Base-by-base conservation (phyloP, 1,140 invertebrate species). In the Globodera rostochiensis region DNA sequence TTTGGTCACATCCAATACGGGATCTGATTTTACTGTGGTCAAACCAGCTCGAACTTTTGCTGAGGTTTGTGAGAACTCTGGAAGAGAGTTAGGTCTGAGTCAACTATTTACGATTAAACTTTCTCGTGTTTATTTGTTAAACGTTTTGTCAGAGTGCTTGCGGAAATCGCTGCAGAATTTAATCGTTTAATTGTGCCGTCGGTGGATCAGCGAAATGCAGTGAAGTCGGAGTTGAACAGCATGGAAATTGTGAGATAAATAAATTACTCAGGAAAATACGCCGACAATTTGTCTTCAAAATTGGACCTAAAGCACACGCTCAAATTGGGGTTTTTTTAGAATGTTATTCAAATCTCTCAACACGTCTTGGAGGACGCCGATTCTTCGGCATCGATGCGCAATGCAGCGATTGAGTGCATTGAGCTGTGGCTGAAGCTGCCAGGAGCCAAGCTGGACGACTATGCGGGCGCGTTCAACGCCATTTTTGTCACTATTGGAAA, bases 151-250 rank as follows among this genome's bases (percentile, higher is more conserved):
- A 79, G 79, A 53, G 79, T 80, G 80, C 13, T 80, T 8, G 79
- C 79, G n/a, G 79, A 80, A 80, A 79, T 80, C 50, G 45, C 79
- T 50, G 60, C 19, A 9, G 79, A 80, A 80, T 80, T 80, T 53
- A 0, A 73, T 80, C 75, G 69, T 7, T 21, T 80, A 5, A 80
- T 21, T 50, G 77, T 80, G n/a, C 46, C 74, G 19, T 74, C 76
- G 13, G n/a, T 75, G 11, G 79, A 73, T n/a, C 70, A 80, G 19
- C 71, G 79, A 4, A 57, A 80, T 50, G 60, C n/a, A 7, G 75
- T 80, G 21, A 80, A 77, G 50, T 57, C 79, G 46, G 79, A 80
- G 50, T 11, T 80, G 46, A 66, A 75, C 15, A 73, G 50, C 53
- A 50, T 49, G 45, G 64, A 47, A 50, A 79, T 36, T 25, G 79